These are phyloP conservation scores for Venusia cambrica DNA, from an alignment of 2,888 invertebrate genomes.

Conservation along the genomic window DNA sequence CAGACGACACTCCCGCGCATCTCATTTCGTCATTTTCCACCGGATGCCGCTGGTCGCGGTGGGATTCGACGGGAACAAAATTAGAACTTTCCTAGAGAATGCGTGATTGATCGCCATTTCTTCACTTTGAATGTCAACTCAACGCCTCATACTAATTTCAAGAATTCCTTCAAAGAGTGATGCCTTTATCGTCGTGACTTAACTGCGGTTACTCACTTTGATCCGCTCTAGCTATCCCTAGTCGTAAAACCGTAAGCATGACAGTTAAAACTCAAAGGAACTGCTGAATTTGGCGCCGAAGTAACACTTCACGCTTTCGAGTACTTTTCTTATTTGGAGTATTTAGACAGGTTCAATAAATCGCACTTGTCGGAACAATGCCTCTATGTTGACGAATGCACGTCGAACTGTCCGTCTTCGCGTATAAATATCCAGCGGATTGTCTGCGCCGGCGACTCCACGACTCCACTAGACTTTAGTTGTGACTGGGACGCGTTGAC, in stretches of 20 bases:
- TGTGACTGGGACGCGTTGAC: constrained; percentile 72
- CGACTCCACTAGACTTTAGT: constrained; percentile 59
- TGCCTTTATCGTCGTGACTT: constrained; percentile 35
- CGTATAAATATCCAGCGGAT: constrained; percentile 65
- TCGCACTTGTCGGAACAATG: constrained; percentile 37
- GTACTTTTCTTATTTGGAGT: constrained; percentile 11
- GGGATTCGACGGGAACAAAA: constrained; percentile 56
- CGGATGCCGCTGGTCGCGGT: constrained; percentile 51
- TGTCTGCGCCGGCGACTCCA: constrained; percentile 66
- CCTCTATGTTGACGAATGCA: constrained; percentile 52
- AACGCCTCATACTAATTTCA: constrained; percentile 33
- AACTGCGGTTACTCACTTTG: constrained; percentile 30
- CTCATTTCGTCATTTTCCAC: constrained; percentile 39
- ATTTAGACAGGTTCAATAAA: constrained; percentile 23
- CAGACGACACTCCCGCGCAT: constrained; percentile 46
- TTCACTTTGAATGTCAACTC: constrained; percentile 35
- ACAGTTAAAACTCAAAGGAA: constrained; percentile 10
- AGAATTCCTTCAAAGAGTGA: constrained; percentile 37
- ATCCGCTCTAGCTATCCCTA: constrained; percentile 24
- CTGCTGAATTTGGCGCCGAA: background rate
- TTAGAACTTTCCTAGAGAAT: constrained; percentile 52
- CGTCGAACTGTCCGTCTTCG: constrained; percentile 50
- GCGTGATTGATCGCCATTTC: constrained; percentile 51
- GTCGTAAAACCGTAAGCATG: constrained; percentile 21
- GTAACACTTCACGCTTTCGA: constrained; percentile 4